Percentiles rank a stretch among this genome's conserved stretches.
phyloP scores from a whole-genome alignment of 2,888 invertebrate species.

The Cosmia pyralina region DNA sequence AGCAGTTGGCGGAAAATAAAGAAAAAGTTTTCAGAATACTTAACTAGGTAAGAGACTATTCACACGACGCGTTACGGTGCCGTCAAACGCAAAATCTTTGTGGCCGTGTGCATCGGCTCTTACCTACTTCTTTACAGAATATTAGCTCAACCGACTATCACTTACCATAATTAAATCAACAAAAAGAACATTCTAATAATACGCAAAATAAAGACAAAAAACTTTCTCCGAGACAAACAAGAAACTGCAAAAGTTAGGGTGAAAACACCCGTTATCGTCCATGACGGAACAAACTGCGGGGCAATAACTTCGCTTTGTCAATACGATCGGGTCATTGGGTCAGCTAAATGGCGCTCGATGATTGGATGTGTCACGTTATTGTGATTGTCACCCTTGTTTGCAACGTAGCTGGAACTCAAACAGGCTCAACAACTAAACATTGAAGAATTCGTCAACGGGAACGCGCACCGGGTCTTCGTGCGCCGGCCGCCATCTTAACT shows the following conservation, averaged over 20 bases:
- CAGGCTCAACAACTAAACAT: too few species aligned
- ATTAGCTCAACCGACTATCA: not conserved
- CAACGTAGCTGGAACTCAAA: too few species aligned
- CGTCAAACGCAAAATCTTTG: too few species aligned
- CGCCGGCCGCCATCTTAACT: too few species aligned
- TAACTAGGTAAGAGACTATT: too few species aligned
- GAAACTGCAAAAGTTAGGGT: slow-evolving; percentile 51
- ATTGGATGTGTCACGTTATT: slow-evolving; percentile 60
- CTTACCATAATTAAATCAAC: slow-evolving; percentile 39
- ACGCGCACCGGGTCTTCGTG: too few species aligned
- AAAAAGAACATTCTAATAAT: slow-evolving; percentile 33
- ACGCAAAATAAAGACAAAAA: slow-evolving; percentile 26
- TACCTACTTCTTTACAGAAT: too few species aligned
- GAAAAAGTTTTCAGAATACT: too few species aligned
- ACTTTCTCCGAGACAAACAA: slow-evolving; percentile 37
- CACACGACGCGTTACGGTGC: too few species aligned
- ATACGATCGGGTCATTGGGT: slow-evolving; percentile 63
- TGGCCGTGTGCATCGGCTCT: too few species aligned
- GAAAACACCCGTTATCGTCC: slow-evolving; percentile 54
- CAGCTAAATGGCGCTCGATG: slow-evolving; percentile 55
- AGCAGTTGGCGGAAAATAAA: too few species aligned
- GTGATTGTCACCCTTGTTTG: slow-evolving; percentile 55
- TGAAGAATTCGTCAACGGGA: too few species aligned
- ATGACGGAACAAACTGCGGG: slow-evolving; percentile 56
- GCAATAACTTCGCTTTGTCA: slow-evolving; percentile 59